Conservation (phyloP, 2,113 vertebrate genomes). For the Sinocyclocheilus grahami region DNA sequence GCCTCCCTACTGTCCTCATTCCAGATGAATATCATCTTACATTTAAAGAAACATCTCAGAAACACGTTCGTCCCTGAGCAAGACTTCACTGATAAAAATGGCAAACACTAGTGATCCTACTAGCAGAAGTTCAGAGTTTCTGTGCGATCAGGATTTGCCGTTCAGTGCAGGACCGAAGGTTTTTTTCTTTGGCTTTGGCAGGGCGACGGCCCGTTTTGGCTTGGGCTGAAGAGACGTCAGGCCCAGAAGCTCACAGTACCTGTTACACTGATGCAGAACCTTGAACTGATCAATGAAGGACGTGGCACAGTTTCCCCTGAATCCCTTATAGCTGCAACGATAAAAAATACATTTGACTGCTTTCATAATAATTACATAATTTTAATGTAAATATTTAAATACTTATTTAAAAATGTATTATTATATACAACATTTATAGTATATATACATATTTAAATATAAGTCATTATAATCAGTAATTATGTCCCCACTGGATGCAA, state of each 20-base stretch:
- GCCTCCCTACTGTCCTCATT: neutral
- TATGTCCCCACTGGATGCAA: too few relatives aligned
- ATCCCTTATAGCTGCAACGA: constrained; percentile 89
- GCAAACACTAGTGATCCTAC: neutral
- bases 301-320: constrained; percentile 92
- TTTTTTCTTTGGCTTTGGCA: constrained; percentile 78
- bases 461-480: too few relatives aligned
- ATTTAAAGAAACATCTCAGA: constrained; percentile 15
- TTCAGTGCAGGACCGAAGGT: constrained; percentile 65
- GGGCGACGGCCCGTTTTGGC: constrained; percentile 70
- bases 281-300: constrained; percentile 97
- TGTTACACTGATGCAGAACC: constrained; percentile 93
- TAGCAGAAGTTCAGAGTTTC: constrained; percentile 34
- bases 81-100: neutral
- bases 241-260: constrained; percentile 89
- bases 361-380: neutral
- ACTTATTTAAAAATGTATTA: too few relatives aligned
- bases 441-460: too few relatives aligned
- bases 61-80: neutral
- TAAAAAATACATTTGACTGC: neutral
- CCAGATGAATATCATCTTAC: constrained; percentile 37
- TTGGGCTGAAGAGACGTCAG: constrained; percentile 85
- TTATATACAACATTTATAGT: too few relatives aligned
- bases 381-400: too few relatives aligned
- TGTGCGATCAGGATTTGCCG: constrained; percentile 73